These are phyloP conservation scores for Labeo catla DNA, from an alignment of 2,113 vertebrate genomes.

Conservation along the genomic window DNA sequence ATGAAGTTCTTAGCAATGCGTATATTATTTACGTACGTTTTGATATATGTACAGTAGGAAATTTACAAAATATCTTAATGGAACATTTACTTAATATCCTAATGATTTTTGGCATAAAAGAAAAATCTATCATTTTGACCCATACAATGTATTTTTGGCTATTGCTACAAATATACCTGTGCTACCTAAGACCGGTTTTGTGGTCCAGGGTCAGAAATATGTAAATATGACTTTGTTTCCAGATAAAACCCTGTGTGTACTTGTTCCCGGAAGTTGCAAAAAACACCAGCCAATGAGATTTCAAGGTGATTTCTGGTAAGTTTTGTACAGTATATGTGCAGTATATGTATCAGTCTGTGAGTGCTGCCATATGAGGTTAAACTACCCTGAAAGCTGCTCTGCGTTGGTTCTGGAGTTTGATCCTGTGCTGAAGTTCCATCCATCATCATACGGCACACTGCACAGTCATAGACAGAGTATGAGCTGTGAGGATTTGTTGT, in stretches of 20 bases:
- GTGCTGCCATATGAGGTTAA: background rate
- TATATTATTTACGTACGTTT: no score
- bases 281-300: background rate
- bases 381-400: background rate
- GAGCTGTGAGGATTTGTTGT: slow-evolving; percentile 3
- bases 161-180: no score
- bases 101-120: no score
- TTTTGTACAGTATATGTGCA: background rate
- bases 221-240: background rate
- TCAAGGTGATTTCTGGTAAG: background rate
- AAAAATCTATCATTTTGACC: no score
- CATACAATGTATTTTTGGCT: no score
- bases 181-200: no score
- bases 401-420: background rate
- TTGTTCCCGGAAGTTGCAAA: background rate
- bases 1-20: no score
- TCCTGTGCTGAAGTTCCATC: background rate
- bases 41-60: no score
- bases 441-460: background rate
- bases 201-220: background rate
- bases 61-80: no score
- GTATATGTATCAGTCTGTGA: background rate
- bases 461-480: background rate
- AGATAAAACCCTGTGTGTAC: background rate
- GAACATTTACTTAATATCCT: no score